Percentiles rank a stretch among this genome's conserved stretches.
phyloP scores from a whole-genome alignment of 1,140 invertebrate genomes.

The Panagrolaimus sp. region DNA sequence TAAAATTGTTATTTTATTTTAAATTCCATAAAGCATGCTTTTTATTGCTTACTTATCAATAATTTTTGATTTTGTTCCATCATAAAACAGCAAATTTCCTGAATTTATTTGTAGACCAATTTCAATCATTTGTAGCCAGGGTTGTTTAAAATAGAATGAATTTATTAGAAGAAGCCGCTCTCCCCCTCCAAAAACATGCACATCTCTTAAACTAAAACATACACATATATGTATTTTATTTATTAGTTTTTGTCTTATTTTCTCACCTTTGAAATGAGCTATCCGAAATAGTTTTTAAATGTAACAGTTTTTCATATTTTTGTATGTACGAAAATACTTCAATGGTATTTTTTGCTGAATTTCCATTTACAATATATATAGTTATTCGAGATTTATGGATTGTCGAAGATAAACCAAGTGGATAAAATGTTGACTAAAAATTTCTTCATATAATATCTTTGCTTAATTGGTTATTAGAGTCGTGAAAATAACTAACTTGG shows the following conservation, averaged over 20 bases:
- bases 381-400: not conserved
- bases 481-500: not conserved
- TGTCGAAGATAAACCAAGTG: not conserved
- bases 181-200: constrained; percentile 9
- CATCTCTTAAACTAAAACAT: constrained; percentile 20
- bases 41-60: not conserved
- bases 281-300: constrained; percentile 22
- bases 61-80: constrained; percentile 19
- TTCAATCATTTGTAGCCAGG: not conserved
- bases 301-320: constrained; percentile 14
- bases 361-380: not conserved
- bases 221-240: not conserved
- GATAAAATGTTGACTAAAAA: not conserved
- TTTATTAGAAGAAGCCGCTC: constrained; percentile 15
- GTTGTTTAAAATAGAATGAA: constrained; percentile 12
- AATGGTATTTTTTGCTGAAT: not conserved
- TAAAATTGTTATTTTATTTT: not conserved
- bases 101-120: not conserved
- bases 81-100: constrained; percentile 16
- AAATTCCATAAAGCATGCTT: not conserved
- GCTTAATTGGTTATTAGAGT: not conserved
- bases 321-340: constrained; percentile 22
- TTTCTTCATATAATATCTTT: no score
- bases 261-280: constrained; percentile 6
- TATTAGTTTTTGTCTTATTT: not conserved